Evolutionary conservation across 2,113 vertebrate genomes (phyloP).

Genomic region (Sinosuthora webbiana): DNA sequence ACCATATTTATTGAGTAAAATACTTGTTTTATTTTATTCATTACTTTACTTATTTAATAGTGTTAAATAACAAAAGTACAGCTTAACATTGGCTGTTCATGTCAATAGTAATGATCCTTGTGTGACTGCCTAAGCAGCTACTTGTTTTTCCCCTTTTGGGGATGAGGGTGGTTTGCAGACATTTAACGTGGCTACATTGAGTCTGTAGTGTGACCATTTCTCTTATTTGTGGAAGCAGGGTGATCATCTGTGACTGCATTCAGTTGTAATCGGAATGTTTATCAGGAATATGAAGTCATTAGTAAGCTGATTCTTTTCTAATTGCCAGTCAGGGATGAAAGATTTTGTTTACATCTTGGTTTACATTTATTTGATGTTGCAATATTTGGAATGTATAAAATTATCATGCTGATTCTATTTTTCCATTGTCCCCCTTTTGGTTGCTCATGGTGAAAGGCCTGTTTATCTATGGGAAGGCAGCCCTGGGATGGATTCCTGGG

Average conservation of each 20-base stretch:
- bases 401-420: neutral
- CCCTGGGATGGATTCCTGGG: accelerated
- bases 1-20: neutral
- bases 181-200: neutral
- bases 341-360: neutral
- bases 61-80: neutral
- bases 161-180: neutral
- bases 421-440: neutral
- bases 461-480: accelerated
- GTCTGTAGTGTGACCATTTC: neutral
- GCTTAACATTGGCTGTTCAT: neutral
- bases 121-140: neutral
- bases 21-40: neutral
- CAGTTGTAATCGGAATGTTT: neutral
- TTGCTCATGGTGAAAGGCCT: neutral
- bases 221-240: neutral
- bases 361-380: neutral
- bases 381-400: accelerated
- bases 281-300: neutral
- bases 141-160: neutral
- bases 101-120: neutral
- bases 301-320: neutral
- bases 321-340: neutral
- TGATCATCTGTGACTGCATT: neutral
- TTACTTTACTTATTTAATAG: neutral